phyloP scores from a whole-genome alignment of 2,797 vertebrate species.

The Paramormyrops hopkinsi region DNA sequence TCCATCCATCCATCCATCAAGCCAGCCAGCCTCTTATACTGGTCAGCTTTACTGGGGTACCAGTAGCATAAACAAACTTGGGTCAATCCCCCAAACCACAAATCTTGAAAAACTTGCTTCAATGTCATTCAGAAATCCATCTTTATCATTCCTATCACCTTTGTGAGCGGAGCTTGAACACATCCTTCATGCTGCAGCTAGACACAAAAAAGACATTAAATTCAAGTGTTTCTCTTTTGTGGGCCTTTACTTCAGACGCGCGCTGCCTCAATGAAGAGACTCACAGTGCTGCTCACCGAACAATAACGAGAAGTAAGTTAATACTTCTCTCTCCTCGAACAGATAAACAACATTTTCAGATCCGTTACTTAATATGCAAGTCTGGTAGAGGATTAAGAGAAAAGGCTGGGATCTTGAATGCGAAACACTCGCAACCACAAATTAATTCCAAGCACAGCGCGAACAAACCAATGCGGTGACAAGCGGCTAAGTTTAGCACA shows the following conservation, averaged over 20 bases:
- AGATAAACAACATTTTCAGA: conserved; percentile 13
- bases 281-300: neutral
- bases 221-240: conserved; percentile 1
- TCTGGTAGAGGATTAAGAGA: conserved; percentile 17
- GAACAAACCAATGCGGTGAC: conserved; percentile 51
- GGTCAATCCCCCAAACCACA: neutral
- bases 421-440: conserved; percentile 40
- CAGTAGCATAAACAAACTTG: neutral
- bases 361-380: conserved; percentile 20
- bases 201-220: neutral
- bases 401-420: conserved; percentile 14
- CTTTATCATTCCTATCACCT: neutral
- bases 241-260: neutral
- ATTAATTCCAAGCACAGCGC: conserved; percentile 54
- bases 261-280: neutral
- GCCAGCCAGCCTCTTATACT: neutral
- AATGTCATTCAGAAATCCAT: neutral
- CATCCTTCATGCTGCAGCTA: neutral
- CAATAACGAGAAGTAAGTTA: conserved; percentile 3
- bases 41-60: neutral
- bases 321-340: neutral
- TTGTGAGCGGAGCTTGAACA: neutral
- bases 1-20: neutral
- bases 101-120: neutral
- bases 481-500: conserved; percentile 52